Evolutionary conservation across 2,888 invertebrate species (phyloP).

Genomic region (Erebia epiphron): DNA sequence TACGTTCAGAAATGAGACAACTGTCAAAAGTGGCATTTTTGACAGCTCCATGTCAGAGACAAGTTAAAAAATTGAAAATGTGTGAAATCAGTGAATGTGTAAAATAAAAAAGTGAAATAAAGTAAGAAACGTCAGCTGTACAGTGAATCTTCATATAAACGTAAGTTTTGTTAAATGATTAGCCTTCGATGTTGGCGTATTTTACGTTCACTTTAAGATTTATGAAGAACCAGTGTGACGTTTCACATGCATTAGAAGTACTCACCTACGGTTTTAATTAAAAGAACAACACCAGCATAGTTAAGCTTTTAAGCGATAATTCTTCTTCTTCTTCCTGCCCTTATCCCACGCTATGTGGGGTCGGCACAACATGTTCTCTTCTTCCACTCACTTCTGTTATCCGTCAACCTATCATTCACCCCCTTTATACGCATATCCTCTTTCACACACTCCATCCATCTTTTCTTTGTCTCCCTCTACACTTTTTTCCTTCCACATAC

Average conservation of each 20-base stretch:
- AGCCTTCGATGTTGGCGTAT: slow-evolving; percentile 45
- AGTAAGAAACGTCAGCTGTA: neutral
- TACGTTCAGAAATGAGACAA: too few species aligned
- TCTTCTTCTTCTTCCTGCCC: too few species aligned
- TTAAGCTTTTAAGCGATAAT: neutral
- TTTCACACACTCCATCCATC: too few species aligned
- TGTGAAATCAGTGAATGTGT: neutral
- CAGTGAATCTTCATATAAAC: slow-evolving; percentile 28
- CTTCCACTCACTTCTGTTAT: too few species aligned
- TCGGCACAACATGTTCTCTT: too few species aligned
- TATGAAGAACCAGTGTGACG: slow-evolving; percentile 54
- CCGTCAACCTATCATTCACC: too few species aligned
- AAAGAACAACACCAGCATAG: neutral
- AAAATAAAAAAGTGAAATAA: slow-evolving; percentile 11
- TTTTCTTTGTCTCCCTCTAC: too few species aligned
- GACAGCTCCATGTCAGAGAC: too few species aligned
- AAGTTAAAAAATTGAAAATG: neutral
- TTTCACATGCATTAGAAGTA: slow-evolving; percentile 37
- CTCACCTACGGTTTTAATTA: neutral
- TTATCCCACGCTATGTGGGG: too few species aligned
- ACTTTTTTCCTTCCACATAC: too few species aligned
- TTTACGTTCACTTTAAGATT: slow-evolving; percentile 41
- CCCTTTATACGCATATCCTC: too few species aligned
- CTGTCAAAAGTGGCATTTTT: too few species aligned
- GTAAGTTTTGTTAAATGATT: slow-evolving; percentile 43